These are phyloP conservation scores for Toxotes lorentzi DNA, from an alignment of 2,797 vertebrate species.

Conservation along the genomic window DNA sequence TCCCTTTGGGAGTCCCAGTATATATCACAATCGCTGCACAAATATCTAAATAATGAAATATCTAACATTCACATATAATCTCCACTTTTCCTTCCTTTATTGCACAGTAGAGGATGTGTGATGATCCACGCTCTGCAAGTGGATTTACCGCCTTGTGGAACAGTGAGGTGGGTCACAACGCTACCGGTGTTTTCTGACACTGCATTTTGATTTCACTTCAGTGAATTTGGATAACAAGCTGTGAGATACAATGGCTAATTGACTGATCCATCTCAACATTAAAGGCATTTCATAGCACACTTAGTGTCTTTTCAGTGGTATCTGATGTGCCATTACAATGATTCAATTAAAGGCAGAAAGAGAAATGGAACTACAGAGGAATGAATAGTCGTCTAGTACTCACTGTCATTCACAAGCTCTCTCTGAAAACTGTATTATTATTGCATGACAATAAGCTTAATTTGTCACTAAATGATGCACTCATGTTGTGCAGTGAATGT, in stretches of 20 bases:
- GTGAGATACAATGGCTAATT: conserved; percentile 76
- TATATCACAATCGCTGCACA: neutral
- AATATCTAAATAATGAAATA: neutral
- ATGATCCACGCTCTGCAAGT: conserved; percentile 59
- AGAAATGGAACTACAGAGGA: conserved; percentile 58
- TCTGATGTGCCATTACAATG: conserved; percentile 72
- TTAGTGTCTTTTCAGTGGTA: conserved; percentile 71
- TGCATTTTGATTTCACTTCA: conserved; percentile 72
- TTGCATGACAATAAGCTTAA: conserved; percentile 57
- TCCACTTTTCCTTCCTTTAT: conserved; percentile 19
- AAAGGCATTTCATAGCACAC: conserved; percentile 73
- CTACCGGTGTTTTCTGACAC: conserved; percentile 71
- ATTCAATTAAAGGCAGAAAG: conserved; percentile 67
- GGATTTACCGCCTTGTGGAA: conserved; percentile 58
- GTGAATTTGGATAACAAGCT: conserved; percentile 66
- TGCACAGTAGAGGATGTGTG: conserved; percentile 30
- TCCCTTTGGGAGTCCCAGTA: neutral
- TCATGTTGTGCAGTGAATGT: conserved; percentile 17
- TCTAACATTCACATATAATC: conserved; percentile 10
- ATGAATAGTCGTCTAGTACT: conserved; percentile 59
- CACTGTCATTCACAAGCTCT: conserved; percentile 40
- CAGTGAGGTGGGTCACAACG: conserved; percentile 61
- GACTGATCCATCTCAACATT: conserved; percentile 72
- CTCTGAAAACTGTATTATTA: conserved; percentile 47
- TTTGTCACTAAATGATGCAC: conserved; percentile 50